Percentiles rank a stretch among this genome's conserved stretches.
These are phyloP conservation scores for Cabera pusaria DNA, from an alignment of 2,888 invertebrate genomes.

Conservation along the genomic window DNA sequence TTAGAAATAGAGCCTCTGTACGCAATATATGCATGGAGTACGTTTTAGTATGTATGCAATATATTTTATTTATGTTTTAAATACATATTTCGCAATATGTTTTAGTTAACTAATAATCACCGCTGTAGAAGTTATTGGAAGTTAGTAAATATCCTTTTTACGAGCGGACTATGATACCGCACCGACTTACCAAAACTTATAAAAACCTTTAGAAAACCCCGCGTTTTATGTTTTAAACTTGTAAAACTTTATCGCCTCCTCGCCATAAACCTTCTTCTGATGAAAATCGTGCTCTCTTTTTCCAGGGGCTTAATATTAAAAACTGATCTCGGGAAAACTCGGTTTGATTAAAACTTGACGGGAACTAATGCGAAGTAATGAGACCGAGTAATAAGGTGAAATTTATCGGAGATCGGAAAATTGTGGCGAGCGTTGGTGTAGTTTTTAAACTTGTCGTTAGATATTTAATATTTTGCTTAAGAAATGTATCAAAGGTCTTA, in stretches of 20 bases:
- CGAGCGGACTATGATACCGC: not conserved
- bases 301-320: slow-evolving; percentile 30
- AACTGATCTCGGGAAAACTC: slow-evolving; percentile 24
- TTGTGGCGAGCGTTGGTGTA: not conserved
- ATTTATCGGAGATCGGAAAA: slow-evolving; percentile 12
- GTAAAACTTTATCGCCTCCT: slow-evolving; percentile 16
- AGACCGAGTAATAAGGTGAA: slow-evolving; percentile 10
- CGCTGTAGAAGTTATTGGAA: no score
- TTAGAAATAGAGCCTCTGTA: no score
- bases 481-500: no score
- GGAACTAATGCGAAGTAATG: slow-evolving; percentile 21
- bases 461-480: no score
- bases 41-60: no score
- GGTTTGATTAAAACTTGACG: slow-evolving; percentile 30
- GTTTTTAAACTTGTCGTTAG: not conserved
- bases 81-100: no score
- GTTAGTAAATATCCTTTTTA: no score
- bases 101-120: no score
- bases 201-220: slow-evolving; percentile 5
- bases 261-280: slow-evolving; percentile 17
- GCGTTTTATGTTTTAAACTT: slow-evolving; percentile 12
- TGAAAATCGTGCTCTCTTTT: slow-evolving; percentile 18
- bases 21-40: no score
- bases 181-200: slow-evolving; percentile 3
- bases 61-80: no score